Evolutionary conservation across 2,888 invertebrate species (phyloP).

Genomic region (Dendrolimus houi): DNA sequence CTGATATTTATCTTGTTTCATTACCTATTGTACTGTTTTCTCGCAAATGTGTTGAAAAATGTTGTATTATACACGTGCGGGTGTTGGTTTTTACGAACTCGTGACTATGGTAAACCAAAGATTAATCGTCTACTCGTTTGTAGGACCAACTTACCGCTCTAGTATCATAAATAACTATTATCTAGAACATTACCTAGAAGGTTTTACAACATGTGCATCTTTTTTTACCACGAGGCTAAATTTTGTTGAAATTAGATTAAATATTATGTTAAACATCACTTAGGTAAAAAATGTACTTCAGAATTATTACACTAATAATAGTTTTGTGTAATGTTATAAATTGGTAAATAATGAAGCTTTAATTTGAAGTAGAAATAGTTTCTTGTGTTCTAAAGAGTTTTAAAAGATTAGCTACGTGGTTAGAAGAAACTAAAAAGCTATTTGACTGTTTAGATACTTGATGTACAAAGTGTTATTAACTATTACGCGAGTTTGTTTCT

Average conservation of each 20-base stretch:
- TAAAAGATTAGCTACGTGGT: slow-evolving; percentile 38
- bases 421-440: slow-evolving; percentile 14
- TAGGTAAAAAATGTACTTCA: slow-evolving; percentile 42
- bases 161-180: too few relatives aligned
- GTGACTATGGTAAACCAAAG: too few relatives aligned
- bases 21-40: too few relatives aligned
- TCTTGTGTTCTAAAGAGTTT: slow-evolving; percentile 60
- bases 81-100: too few relatives aligned
- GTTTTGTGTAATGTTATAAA: slow-evolving; percentile 34
- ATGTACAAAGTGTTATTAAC: not conserved
- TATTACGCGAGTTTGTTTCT: not conserved
- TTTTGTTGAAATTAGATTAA: not conserved
- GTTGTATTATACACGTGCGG: too few relatives aligned
- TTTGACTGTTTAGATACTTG: slow-evolving; percentile 11
- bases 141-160: too few relatives aligned
- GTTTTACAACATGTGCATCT: slow-evolving; percentile 5
- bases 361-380: slow-evolving; percentile 69
- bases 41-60: too few relatives aligned
- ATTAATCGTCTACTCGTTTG: too few relatives aligned
- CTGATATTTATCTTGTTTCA: too few relatives aligned
- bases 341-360: slow-evolving; percentile 72
- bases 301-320: slow-evolving; percentile 29
- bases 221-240: not conserved
- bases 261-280: slow-evolving; percentile 38
- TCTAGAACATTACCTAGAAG: too few relatives aligned